Percentiles rank a stretch among this genome's conserved stretches.
These are phyloP conservation scores for Catostomus latipinnis DNA, from an alignment of 2,797 vertebrate species.

Conservation along the genomic window DNA sequence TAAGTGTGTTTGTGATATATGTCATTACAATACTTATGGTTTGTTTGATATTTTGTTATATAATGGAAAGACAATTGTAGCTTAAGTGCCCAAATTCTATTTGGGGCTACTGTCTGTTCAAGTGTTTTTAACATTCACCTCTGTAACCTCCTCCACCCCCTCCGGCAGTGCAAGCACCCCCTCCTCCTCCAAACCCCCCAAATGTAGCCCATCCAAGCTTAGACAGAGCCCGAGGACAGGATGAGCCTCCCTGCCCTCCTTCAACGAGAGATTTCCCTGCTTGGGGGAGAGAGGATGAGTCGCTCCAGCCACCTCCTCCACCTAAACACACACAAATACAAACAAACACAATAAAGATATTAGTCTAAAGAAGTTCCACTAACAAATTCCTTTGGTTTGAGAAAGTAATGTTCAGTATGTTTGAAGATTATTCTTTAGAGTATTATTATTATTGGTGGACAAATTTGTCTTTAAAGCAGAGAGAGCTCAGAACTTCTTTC, in stretches of 20 bases:
- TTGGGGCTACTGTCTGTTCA: too few relatives aligned
- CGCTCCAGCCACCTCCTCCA: slow-evolving; percentile 88
- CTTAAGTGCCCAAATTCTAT: too few relatives aligned
- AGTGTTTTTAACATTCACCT: slow-evolving; percentile 72
- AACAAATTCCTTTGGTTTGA: neutral
- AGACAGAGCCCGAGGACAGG: slow-evolving; percentile 83
- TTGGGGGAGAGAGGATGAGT: slow-evolving; percentile 67
- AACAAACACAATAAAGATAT: neutral
- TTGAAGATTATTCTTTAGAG: neutral
- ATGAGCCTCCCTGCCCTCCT: slow-evolving; percentile 84
- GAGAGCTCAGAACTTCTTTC: slow-evolving; percentile 8
- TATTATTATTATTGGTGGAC: too few relatives aligned
- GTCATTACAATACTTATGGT: too few relatives aligned
- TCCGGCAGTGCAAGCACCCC: slow-evolving; percentile 88
- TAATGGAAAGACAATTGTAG: too few relatives aligned
- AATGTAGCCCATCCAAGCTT: slow-evolving; percentile 86
- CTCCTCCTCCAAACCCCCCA: slow-evolving; percentile 89
- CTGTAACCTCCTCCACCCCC: slow-evolving; percentile 89
- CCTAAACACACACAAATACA: slow-evolving; percentile 32
- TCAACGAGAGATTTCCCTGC: slow-evolving; percentile 84
- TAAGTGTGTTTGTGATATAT: too few relatives aligned
- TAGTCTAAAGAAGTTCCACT: neutral
- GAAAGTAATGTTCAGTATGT: neutral
- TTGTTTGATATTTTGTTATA: too few relatives aligned
- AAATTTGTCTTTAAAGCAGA: neutral